phyloP scores from a whole-genome alignment of 2,888 invertebrate species.

The Drosophila affinis region DNA sequence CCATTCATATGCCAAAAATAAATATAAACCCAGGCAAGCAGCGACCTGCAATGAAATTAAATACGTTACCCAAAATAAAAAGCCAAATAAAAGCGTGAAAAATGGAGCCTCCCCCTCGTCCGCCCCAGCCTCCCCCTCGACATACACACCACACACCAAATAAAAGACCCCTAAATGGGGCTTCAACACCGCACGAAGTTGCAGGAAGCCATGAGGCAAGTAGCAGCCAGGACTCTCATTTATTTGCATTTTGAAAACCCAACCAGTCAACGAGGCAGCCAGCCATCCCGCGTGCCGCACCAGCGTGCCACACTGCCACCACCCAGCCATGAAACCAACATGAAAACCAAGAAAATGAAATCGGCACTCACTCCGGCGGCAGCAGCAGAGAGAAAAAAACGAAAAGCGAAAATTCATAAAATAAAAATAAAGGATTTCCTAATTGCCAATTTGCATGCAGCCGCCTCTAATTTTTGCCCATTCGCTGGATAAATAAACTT shows the following conservation, averaged over 20 bases:
- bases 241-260: conserved; percentile 65
- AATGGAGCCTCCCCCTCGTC: conserved; percentile 25
- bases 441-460: conserved; percentile 81
- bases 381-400: conserved; percentile 32
- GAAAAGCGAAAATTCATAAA: conserved; percentile 48
- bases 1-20: conserved; percentile 43
- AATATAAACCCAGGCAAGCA: conserved; percentile 49
- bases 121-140: background rate
- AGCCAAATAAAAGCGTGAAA: conserved; percentile 54
- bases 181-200: conserved; percentile 35
- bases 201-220: background rate
- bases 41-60: conserved; percentile 65
- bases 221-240: conserved; percentile 29
- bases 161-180: conserved; percentile 56
- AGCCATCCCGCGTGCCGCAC: too few relatives aligned
- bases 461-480: conserved; percentile 71
- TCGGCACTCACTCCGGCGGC: conserved; percentile 39
- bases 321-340: conserved; percentile 30
- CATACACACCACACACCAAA: conserved; percentile 1
- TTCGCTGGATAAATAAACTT: conserved; percentile 74
- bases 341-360: conserved; percentile 53
- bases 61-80: conserved; percentile 58
- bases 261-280: conserved; percentile 17
- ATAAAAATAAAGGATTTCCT: conserved; percentile 72
- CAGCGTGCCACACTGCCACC: too few relatives aligned